These are phyloP conservation scores for Aplochiton taeniatus DNA, from an alignment of 2,797 vertebrate species.

Conservation along the genomic window DNA sequence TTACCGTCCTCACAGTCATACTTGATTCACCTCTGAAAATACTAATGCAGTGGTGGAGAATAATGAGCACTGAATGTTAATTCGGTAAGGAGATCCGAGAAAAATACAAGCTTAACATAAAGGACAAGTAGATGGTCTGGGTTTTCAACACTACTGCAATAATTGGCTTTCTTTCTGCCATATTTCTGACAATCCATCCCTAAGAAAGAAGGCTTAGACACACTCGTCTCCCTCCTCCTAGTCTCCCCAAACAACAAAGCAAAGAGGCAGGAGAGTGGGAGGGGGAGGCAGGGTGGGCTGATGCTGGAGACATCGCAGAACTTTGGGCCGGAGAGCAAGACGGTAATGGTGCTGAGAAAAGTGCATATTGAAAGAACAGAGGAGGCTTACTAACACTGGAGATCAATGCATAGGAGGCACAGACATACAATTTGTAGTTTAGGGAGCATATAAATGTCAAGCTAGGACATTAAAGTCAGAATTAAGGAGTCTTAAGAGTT, in stretches of 20 bases:
- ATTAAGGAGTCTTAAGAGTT: too few species aligned
- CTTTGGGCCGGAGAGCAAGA: conserved; percentile 5
- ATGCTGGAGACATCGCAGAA: background rate
- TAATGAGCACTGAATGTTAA: background rate
- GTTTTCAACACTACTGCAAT: conserved; percentile 5
- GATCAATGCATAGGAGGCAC: conserved; percentile 12
- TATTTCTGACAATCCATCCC: conserved; percentile 19
- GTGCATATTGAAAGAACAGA: conserved; percentile 28
- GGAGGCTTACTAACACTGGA: conserved; percentile 20
- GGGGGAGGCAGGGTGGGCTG: background rate
- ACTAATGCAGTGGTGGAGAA: too few species aligned
- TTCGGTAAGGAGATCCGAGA: background rate
- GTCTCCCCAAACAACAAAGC: conserved; percentile 28
- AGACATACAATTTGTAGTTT: conserved; percentile 10
- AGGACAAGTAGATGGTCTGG: background rate
- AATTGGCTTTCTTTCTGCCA: conserved; percentile 29
- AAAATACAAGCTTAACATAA: background rate
- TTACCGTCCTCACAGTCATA: too few species aligned
- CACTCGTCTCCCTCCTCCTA: conserved; percentile 1
- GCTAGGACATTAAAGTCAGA: conserved; percentile 7
- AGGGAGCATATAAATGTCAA: conserved; percentile 44
- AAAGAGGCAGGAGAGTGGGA: conserved; percentile 5
- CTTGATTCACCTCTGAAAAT: too few species aligned
- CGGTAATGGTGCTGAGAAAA: conserved; percentile 24
- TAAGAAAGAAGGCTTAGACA: conserved; percentile 4